Evolutionary conservation across 1,140 invertebrate genomes (phyloP).

Genomic region (Pseudomyrmex sp.): DNA sequence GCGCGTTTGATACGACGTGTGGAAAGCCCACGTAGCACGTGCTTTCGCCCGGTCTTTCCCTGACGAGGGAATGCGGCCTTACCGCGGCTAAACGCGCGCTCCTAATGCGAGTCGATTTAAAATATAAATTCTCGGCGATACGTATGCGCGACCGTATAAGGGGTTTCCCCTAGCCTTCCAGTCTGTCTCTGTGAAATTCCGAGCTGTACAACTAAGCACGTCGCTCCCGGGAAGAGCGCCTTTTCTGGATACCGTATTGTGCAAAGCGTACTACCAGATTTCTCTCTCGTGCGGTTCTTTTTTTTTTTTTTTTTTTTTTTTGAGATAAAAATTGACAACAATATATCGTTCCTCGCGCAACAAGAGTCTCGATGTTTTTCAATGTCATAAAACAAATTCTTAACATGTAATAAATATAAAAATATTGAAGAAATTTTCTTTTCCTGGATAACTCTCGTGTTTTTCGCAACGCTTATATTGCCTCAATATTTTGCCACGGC

Average conservation of each 20-base stretch:
- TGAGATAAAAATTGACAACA: too few relatives aligned
- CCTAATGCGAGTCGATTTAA: conserved; percentile 83
- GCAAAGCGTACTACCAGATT: conserved; percentile 48
- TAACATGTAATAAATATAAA: background rate
- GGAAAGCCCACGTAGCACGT: conserved; percentile 58
- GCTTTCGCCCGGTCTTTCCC: conserved; percentile 59
- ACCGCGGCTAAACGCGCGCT: conserved; percentile 70
- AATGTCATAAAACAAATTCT: too few relatives aligned
- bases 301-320: background rate
- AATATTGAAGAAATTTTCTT: background rate
- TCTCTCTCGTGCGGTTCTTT: background rate
- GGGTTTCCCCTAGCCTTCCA: conserved; percentile 16
- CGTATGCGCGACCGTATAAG: conserved; percentile 68
- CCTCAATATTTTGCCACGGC: conserved; percentile 25
- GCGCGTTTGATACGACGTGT: conserved; percentile 79
- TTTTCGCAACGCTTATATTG: conserved; percentile 23
- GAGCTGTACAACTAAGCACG: conserved; percentile 39
- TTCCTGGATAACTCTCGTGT: background rate
- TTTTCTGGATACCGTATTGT: conserved; percentile 42
- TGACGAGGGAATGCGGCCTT: conserved; percentile 70
- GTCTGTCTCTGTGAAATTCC: conserved; percentile 71
- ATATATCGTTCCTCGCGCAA: too few relatives aligned
- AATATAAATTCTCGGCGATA: conserved; percentile 83
- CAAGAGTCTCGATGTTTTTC: too few relatives aligned
- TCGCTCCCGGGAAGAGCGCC: conserved; percentile 9